Conservation (phyloP, 2,113 vertebrate species). For the Ophiodon elongatus region DNA sequence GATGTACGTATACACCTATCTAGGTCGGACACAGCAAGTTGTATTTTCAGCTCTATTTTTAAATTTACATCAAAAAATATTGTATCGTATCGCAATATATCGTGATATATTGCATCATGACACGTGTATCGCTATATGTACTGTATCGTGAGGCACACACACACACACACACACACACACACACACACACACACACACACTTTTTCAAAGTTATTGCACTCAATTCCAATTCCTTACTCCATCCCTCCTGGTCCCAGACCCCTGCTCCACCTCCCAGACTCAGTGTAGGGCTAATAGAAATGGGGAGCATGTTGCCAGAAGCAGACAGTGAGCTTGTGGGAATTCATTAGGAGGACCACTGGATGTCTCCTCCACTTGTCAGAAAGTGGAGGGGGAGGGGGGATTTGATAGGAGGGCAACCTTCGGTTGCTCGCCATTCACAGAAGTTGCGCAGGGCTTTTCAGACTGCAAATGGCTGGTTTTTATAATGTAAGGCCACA, state of each 20-base stretch:
- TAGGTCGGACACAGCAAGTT: no score
- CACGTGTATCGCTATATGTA: no score
- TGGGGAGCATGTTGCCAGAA: conserved; percentile 66
- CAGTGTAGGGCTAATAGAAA: conserved; percentile 67
- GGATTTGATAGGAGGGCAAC: conserved; percentile 59
- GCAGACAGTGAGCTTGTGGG: conserved; percentile 68
- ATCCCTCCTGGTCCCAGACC: conserved; percentile 31
- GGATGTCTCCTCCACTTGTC: conserved; percentile 75
- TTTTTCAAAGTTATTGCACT: conserved; percentile 22
- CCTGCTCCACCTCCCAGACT: conserved; percentile 45
- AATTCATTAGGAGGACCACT: conserved; percentile 72
- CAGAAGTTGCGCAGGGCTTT: conserved; percentile 28
- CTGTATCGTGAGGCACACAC: no score
- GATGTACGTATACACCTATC: no score
- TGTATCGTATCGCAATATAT: no score
- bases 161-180: no score
- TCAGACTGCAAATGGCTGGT: conserved; percentile 24
- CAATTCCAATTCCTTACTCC: conserved; percentile 1
- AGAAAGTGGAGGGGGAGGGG: conserved; percentile 49
- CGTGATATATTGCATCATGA: no score
- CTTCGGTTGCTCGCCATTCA: conserved; percentile 54
- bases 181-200: neutral
- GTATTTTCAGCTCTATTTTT: neutral
- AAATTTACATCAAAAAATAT: no score
- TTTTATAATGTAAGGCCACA: conserved; percentile 4